Evolutionary conservation across 2,888 invertebrate genomes (phyloP).

Genomic region (Parthenolecanium corni): DNA sequence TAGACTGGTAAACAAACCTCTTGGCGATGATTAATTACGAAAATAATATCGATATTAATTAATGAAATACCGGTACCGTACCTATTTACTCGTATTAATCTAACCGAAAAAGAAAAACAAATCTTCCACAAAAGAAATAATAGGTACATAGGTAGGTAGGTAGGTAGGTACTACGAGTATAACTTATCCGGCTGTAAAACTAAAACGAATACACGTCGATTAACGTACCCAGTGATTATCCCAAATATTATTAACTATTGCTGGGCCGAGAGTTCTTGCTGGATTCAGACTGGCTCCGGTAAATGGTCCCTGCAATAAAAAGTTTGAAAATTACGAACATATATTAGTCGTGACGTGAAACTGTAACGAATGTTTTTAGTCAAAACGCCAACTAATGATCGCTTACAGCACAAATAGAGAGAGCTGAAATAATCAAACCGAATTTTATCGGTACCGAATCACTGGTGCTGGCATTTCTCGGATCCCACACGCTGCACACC

Average conservation of each 20-base stretch:
- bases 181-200: no score
- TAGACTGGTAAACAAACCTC: no score
- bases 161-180: no score
- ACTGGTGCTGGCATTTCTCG: conserved; percentile 36
- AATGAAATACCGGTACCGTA: no score
- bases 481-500: conserved; percentile 40
- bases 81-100: no score
- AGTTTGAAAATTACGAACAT: background rate
- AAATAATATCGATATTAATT: no score
- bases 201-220: background rate
- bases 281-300: conserved; percentile 65
- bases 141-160: no score
- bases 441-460: conserved; percentile 40
- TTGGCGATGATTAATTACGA: no score
- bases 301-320: conserved; percentile 49
- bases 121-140: no score
- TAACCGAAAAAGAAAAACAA: no score
- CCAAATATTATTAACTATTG: conserved; percentile 56
- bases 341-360: background rate
- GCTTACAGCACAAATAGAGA: conserved; percentile 37
- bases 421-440: conserved; percentile 38
- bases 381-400: conserved; percentile 1
- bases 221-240: conserved; percentile 51
- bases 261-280: conserved; percentile 58
- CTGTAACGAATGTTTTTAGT: background rate